Conservation (phyloP, 2,888 invertebrate species). For the Alsophila aescularia region DNA sequence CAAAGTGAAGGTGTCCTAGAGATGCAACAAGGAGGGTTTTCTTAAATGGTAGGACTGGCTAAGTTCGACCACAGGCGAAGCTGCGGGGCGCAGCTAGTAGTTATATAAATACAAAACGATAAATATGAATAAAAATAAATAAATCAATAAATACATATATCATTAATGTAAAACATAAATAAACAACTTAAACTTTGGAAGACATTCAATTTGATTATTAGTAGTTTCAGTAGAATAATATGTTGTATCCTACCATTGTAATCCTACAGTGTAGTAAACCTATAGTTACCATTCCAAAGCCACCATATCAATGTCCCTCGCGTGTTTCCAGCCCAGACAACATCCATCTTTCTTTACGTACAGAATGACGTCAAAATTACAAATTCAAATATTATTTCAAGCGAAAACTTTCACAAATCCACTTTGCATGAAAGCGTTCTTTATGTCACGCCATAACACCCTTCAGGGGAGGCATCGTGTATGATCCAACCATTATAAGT, state of each 20-base stretch:
- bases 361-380: constrained; percentile 67
- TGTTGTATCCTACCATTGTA: neutral
- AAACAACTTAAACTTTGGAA: too few relatives aligned
- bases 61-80: too few relatives aligned
- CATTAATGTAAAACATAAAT: too few relatives aligned
- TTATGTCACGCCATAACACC: constrained; percentile 60
- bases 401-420: constrained; percentile 72
- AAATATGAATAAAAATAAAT: too few relatives aligned
- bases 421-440: constrained; percentile 75
- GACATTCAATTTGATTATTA: too few relatives aligned
- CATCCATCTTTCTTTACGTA: constrained; percentile 64
- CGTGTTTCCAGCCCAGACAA: constrained; percentile 58
- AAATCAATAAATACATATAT: too few relatives aligned
- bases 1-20: too few relatives aligned
- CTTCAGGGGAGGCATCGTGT: constrained; percentile 43
- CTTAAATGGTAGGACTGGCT: too few relatives aligned
- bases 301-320: constrained; percentile 42
- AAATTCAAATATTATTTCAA: constrained; percentile 78
- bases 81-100: too few relatives aligned
- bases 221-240: too few relatives aligned
- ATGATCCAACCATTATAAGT: constrained; percentile 17
- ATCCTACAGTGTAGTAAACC: neutral
- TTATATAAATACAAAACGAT: too few relatives aligned
- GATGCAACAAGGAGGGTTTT: too few relatives aligned
- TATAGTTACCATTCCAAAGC: constrained; percentile 27